These are phyloP conservation scores for Chloromyia formosa DNA, from an alignment of 2,888 invertebrate genomes.

Conservation along the genomic window DNA sequence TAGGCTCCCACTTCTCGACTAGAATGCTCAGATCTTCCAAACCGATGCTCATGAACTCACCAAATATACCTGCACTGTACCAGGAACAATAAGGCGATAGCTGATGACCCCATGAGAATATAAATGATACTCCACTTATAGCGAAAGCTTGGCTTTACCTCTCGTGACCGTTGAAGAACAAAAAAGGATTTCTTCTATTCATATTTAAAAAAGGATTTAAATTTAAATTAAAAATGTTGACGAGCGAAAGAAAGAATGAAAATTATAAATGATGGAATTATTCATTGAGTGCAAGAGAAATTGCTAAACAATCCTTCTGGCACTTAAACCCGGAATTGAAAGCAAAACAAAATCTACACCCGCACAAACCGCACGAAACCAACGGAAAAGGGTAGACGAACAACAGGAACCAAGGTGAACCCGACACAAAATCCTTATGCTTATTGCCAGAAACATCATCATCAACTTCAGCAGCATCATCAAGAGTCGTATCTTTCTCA, in stretches of 20 bases:
- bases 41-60: too few species aligned
- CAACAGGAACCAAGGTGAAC: slow-evolving; percentile 4
- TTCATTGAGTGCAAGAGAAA: slow-evolving; percentile 37
- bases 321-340: slow-evolving; percentile 27
- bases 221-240: slow-evolving; percentile 45
- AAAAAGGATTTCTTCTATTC: slow-evolving; percentile 46
- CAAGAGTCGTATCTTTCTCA: slow-evolving; percentile 20
- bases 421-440: slow-evolving; percentile 33
- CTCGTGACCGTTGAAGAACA: not conserved
- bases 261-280: slow-evolving; percentile 47
- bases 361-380: not conserved
- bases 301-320: slow-evolving; percentile 43
- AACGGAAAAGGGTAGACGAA: not conserved
- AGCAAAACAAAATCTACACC: slow-evolving; percentile 6
- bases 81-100: slow-evolving; percentile 21
- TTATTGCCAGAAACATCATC: slow-evolving; percentile 38
- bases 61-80: not conserved
- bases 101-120: slow-evolving; percentile 34
- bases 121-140: slow-evolving; percentile 43
- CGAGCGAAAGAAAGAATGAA: slow-evolving; percentile 37
- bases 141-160: slow-evolving; percentile 24
- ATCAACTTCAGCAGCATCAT: slow-evolving; percentile 21
- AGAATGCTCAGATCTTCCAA: too few species aligned
- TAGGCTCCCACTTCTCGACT: too few species aligned
- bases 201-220: slow-evolving; percentile 47